Evolutionary conservation across 2,888 invertebrate species (phyloP).

Genomic region (Papilio gigon): DNA sequence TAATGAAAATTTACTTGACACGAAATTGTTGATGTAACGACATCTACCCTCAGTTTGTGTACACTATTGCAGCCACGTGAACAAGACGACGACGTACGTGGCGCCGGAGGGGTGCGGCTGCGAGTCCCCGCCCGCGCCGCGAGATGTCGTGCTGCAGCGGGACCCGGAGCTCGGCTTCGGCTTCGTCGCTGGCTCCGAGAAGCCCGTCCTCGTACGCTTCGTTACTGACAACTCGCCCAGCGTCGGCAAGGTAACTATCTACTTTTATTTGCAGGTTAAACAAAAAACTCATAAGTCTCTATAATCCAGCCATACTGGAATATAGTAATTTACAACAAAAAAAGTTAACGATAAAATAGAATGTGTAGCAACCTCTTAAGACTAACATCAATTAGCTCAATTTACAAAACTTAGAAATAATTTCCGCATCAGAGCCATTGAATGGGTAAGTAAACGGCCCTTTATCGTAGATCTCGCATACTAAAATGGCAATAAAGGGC

Average conservation of each 20-base stretch:
- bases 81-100: slow-evolving; percentile 95
- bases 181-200: slow-evolving; percentile 97
- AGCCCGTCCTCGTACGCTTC: slow-evolving; percentile 94
- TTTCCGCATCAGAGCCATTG: too few species aligned
- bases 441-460: too few species aligned
- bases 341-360: background rate
- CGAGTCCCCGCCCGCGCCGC: slow-evolving; percentile 90
- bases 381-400: too few species aligned
- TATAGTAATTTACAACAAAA: background rate
- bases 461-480: too few species aligned
- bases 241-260: slow-evolving; percentile 86
- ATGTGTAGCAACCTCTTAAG: too few species aligned
- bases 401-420: too few species aligned
- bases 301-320: background rate
- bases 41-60: background rate
- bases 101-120: slow-evolving; percentile 86
- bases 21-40: background rate
- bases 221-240: slow-evolving; percentile 96
- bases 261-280: slow-evolving; percentile 11
- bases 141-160: slow-evolving; percentile 88
- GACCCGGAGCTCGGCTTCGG: slow-evolving; percentile 94
- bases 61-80: slow-evolving; percentile 84
- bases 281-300: too few species aligned
- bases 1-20: too few species aligned
- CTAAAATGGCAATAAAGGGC: too few species aligned